These are phyloP conservation scores for Eugnorisma glareosa DNA, from an alignment of 2,888 invertebrate genomes.

Conservation along the genomic window DNA sequence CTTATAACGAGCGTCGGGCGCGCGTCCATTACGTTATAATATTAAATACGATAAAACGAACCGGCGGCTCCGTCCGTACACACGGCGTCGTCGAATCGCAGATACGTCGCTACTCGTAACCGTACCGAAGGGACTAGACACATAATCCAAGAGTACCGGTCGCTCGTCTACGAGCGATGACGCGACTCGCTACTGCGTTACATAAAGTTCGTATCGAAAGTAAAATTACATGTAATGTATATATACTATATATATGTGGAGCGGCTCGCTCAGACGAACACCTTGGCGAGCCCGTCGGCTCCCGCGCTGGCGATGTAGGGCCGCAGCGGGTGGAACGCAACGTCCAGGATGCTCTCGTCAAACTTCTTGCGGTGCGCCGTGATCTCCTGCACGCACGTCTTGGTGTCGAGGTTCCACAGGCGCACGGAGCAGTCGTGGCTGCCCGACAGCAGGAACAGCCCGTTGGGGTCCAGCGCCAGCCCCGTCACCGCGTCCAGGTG, in stretches of 20 bases:
- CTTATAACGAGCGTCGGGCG: constrained; percentile 82
- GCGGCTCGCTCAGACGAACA: constrained; percentile 94
- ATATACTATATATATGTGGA: constrained; percentile 66
- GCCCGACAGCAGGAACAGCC: constrained; percentile 99
- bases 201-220: constrained; percentile 78
- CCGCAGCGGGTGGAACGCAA: constrained; percentile 99
- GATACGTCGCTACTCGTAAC: constrained; percentile 71
- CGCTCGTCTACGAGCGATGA: constrained; percentile 69
- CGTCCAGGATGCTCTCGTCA: constrained; percentile 99
- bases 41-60: constrained; percentile 82
- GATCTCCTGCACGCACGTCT: constrained; percentile 99
- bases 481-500: constrained; percentile 99
- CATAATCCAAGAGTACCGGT: constrained; percentile 71
- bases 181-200: constrained; percentile 75
- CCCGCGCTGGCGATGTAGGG: constrained; percentile 99
- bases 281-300: constrained; percentile 99
- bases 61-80: constrained; percentile 72
- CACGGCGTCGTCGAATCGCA: constrained; percentile 71
- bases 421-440: constrained; percentile 99
- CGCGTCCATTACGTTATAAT: constrained; percentile 82
- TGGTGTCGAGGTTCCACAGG: constrained; percentile 99
- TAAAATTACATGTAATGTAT: constrained; percentile 79
- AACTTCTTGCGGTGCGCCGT: constrained; percentile 99
- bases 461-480: constrained; percentile 99
- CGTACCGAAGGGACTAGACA: constrained; percentile 79